These are phyloP conservation scores for Steromphala cineraria DNA, from an alignment of 2,888 invertebrate species.

Conservation along the genomic window DNA sequence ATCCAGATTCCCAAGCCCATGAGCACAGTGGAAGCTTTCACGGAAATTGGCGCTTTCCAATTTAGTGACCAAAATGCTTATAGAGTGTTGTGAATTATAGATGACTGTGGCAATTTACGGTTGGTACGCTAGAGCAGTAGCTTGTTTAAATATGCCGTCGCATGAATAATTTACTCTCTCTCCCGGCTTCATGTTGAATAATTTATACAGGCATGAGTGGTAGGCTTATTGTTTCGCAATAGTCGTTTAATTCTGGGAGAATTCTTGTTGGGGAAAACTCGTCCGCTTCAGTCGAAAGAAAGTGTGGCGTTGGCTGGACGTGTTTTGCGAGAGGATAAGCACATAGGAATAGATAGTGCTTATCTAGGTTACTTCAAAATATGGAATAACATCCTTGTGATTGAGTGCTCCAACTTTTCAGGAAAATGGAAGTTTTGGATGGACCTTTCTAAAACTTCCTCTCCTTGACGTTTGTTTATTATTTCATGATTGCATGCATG, in stretches of 20 bases:
- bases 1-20: neutral
- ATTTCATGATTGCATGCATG: too few relatives aligned
- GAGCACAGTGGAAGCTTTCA: conserved; percentile 1
- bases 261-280: neutral
- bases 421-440: too few relatives aligned
- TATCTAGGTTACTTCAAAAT: too few relatives aligned
- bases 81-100: conserved; percentile 13
- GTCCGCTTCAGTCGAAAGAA: neutral
- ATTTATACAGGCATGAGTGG: neutral
- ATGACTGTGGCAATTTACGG: conserved; percentile 12
- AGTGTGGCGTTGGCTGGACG: neutral
- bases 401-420: too few relatives aligned
- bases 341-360: neutral
- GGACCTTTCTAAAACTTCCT: too few relatives aligned
- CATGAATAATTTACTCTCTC: conserved; percentile 33
- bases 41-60: conserved; percentile 23
- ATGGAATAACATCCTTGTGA: too few relatives aligned
- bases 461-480: too few relatives aligned
- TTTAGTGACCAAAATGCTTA: conserved; percentile 20
- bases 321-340: neutral
- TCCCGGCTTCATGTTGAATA: conserved; percentile 10
- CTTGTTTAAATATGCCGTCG: conserved; percentile 43
- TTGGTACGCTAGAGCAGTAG: neutral
- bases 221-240: conserved; percentile 16
- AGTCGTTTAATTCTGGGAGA: conserved; percentile 10